phyloP scores from a whole-genome alignment of 2,113 vertebrate genomes.

The Chauna torquata region DNA sequence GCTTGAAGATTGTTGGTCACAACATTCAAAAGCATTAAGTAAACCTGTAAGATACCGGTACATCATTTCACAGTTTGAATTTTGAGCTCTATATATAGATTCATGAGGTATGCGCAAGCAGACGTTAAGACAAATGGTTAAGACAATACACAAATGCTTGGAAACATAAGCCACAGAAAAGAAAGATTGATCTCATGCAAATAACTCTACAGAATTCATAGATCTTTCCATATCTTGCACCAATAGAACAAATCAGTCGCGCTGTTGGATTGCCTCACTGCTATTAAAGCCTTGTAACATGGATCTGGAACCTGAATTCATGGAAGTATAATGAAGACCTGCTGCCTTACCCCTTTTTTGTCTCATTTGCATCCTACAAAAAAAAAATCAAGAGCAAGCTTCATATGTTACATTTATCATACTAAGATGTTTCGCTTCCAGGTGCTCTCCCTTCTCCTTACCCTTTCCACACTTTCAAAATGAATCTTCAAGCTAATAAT shows the following conservation, averaged over 20 bases:
- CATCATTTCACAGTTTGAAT: conserved; percentile 23
- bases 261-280: background rate
- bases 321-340: no score
- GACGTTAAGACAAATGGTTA: background rate
- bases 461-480: background rate
- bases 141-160: background rate
- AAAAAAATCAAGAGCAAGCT: background rate
- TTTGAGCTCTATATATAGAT: background rate
- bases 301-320: background rate
- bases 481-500: background rate
- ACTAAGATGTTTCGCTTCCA: background rate
- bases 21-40: background rate
- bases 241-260: background rate
- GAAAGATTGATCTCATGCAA: background rate
- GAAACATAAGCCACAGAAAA: background rate
- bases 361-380: background rate
- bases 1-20: background rate
- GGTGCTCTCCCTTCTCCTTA: background rate
- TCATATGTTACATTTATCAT: background rate
- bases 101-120: background rate
- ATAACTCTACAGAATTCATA: background rate
- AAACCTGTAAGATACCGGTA: background rate
- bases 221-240: background rate
- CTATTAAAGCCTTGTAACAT: background rate
- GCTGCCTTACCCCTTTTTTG: background rate